A percentile compares a stretch with the other conserved stretches of the same genome.
Evolutionary conservation across 2,888 invertebrate genomes (phyloP).

Genomic region (Copidosoma aretas): DNA sequence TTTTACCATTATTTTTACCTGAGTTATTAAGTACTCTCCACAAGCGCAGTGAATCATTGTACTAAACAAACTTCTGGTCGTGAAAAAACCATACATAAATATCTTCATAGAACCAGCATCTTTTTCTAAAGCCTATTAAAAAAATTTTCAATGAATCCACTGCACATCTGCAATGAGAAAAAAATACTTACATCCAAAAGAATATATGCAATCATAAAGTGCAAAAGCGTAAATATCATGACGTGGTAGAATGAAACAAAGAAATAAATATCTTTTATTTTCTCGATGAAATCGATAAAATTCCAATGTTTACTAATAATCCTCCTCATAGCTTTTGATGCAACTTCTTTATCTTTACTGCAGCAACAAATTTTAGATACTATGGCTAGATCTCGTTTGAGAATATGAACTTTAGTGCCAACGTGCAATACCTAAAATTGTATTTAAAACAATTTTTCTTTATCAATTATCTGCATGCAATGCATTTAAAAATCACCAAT

Average conservation of each 20-base stretch:
- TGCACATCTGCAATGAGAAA: not conserved
- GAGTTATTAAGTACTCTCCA: slow-evolving; percentile 45
- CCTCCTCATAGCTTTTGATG: slow-evolving; percentile 2
- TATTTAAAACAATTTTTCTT: not conserved
- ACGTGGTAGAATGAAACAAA: slow-evolving; percentile 44
- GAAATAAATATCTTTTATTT: slow-evolving; percentile 43
- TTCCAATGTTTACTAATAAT: slow-evolving; percentile 37
- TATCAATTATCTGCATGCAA: not conserved
- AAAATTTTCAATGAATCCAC: not conserved
- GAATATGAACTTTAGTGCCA: slow-evolving; percentile 21
- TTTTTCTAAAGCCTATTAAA: slow-evolving; percentile 24
- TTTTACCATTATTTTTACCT: too few species aligned
- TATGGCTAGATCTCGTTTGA: slow-evolving; percentile 20
- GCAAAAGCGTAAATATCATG: slow-evolving; percentile 42
- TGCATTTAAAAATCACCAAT: slow-evolving; percentile 2
- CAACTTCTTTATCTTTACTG: not conserved
- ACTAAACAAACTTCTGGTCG: slow-evolving; percentile 22
- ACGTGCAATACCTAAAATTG: slow-evolving; percentile 28
- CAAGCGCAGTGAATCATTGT: slow-evolving; percentile 42
- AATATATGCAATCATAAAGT: slow-evolving; percentile 44
- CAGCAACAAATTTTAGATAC: slow-evolving; percentile 8
- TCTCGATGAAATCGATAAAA: slow-evolving; percentile 40
- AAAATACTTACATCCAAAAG: slow-evolving; percentile 43
- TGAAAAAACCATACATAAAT: slow-evolving; percentile 23
- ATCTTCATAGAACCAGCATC: slow-evolving; percentile 20